Conservation (phyloP, 2,113 vertebrate genomes). For the Caretta caretta region DNA sequence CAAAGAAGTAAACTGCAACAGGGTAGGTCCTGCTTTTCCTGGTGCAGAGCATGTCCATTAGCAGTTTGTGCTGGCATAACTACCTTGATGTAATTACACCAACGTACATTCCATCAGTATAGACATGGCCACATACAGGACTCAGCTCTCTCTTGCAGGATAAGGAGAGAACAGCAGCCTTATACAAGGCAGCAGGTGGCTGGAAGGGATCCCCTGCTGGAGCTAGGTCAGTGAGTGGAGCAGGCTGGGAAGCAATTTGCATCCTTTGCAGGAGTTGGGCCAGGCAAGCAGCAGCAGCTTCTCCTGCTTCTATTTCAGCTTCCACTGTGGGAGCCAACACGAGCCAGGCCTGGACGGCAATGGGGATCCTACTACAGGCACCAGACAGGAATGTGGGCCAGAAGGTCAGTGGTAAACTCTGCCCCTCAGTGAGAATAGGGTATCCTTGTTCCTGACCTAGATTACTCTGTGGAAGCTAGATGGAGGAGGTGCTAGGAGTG, state of each 20-base stretch:
- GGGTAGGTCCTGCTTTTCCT: slow-evolving; percentile 60
- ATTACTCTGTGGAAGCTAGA: not conserved
- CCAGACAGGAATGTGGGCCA: not conserved
- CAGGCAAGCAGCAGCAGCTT: not conserved
- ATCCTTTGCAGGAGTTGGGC: not conserved
- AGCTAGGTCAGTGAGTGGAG: not conserved
- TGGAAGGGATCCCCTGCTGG: not conserved
- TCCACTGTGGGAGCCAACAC: not conserved
- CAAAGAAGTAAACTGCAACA: not conserved
- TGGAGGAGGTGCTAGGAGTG: not conserved
- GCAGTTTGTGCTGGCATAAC: slow-evolving; percentile 32
- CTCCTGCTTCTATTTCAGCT: not conserved
- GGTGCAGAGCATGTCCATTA: slow-evolving; percentile 28
- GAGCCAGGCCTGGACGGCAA: not conserved
- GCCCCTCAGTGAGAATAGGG: fast-evolving
- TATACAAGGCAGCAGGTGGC: not conserved
- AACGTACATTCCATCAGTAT: slow-evolving; percentile 41
- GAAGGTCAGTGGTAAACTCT: not conserved
- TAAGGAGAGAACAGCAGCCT: not conserved
- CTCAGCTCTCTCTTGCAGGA: not conserved
- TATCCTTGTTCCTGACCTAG: not conserved
- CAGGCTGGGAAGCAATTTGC: not conserved
- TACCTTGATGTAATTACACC: slow-evolving; percentile 29
- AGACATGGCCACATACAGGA: not conserved
- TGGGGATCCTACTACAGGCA: fast-evolving